These are phyloP conservation scores for Brevipalpus yothersi DNA, from an alignment of 1,140 invertebrate species.

Conservation along the genomic window DNA sequence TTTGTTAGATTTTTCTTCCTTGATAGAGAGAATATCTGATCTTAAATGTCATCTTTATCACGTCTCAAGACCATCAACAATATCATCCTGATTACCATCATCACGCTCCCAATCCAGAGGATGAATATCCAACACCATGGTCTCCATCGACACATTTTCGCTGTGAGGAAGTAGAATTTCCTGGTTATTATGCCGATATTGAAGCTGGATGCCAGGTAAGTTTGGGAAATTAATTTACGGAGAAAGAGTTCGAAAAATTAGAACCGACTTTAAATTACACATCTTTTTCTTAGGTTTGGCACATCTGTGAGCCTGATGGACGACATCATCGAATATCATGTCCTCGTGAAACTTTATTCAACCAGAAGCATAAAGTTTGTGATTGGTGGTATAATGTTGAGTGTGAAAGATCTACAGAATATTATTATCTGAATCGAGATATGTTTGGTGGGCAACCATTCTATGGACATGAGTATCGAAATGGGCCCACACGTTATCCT, in stretches of 20 bases:
- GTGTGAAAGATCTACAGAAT: constrained; percentile 30
- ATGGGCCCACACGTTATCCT: no score
- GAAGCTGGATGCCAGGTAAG: constrained; percentile 22
- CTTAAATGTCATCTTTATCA: no score
- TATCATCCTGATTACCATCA: no score
- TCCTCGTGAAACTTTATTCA: constrained; percentile 19
- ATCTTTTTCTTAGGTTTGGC: neutral
- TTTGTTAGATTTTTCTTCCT: neutral
- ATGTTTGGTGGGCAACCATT: neutral
- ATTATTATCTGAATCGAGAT: constrained; percentile 25
- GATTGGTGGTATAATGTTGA: constrained; percentile 76
- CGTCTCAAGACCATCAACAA: no score
- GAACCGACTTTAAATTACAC: no score
- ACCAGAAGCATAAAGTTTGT: constrained; percentile 21
- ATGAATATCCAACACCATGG: no score
- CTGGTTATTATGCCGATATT: constrained; percentile 17
- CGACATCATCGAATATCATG: neutral
- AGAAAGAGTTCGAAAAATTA: no score
- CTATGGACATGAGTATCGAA: no score
- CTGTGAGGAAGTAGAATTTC: neutral
- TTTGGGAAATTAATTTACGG: constrained; percentile 9
- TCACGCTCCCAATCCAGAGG: no score
- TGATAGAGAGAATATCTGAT: neutral
- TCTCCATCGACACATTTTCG: neutral
- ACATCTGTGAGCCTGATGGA: neutral